A percentile compares a stretch with the other conserved stretches of the same genome.
These are phyloP conservation scores for Nebria ingens DNA, from an alignment of 1,140 invertebrate species.

Conservation along the genomic window DNA sequence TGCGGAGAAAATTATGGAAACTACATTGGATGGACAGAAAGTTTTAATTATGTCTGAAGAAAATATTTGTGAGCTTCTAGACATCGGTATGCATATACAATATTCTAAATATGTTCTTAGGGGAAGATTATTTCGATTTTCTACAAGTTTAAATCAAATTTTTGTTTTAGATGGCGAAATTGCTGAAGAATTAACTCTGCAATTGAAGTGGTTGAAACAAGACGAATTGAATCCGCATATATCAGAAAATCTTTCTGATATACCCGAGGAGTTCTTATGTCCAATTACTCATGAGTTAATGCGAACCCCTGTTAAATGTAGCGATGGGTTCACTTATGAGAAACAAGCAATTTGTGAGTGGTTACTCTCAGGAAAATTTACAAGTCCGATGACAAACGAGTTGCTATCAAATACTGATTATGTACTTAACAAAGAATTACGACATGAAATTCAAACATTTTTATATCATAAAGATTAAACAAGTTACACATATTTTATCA, in stretches of 20 bases:
- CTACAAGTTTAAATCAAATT: too few species aligned
- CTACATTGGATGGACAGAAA: slow-evolving; percentile 48
- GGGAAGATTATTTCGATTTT: slow-evolving; percentile 10
- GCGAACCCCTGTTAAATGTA: slow-evolving; percentile 64
- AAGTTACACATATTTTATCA: too few species aligned
- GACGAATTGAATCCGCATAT: slow-evolving; percentile 25
- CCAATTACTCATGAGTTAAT: slow-evolving; percentile 74
- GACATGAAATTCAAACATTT: slow-evolving; percentile 28
- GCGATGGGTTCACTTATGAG: slow-evolving; percentile 73
- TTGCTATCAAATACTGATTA: slow-evolving; percentile 44
- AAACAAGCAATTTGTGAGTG: slow-evolving; percentile 61
- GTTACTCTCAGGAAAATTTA: slow-evolving; percentile 58
- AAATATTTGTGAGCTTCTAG: slow-evolving; percentile 40
- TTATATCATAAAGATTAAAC: slow-evolving; percentile 21
- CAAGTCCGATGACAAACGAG: slow-evolving; percentile 69
- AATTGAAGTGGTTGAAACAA: slow-evolving; percentile 44
- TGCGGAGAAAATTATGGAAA: slow-evolving; percentile 35
- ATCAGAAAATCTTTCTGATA: slow-evolving; percentile 26
- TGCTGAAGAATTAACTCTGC: slow-evolving; percentile 21
- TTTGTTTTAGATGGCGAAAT: slow-evolving; percentile 27
- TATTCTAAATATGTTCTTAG: slow-evolving; percentile 5
- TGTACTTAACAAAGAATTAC: slow-evolving; percentile 42
- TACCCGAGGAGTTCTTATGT: slow-evolving; percentile 63
- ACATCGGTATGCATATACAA: slow-evolving; percentile 36
- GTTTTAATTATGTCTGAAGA: slow-evolving; percentile 44